A percentile compares a stretch with the other conserved stretches of the same genome.
Conservation (phyloP, 2,888 invertebrate genomes). For the Crocallis elinguaria region DNA sequence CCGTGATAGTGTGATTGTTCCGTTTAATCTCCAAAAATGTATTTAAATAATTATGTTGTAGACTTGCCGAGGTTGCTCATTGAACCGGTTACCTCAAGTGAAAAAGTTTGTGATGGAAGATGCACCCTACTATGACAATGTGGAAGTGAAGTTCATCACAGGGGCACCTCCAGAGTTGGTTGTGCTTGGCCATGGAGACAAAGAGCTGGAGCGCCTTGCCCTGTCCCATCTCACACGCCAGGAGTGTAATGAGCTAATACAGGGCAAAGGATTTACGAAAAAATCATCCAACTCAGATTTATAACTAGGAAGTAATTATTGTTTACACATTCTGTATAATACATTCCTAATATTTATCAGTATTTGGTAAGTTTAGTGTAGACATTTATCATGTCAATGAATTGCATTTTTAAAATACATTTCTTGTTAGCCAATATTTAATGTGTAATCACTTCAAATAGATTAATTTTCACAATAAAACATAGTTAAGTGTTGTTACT, state of each 20-base stretch:
- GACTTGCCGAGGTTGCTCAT: slow-evolving; percentile 89
- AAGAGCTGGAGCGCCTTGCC: slow-evolving; percentile 86
- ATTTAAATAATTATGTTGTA: slow-evolving; percentile 56
- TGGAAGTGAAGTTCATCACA: slow-evolving; percentile 87
- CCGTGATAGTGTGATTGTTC: no score
- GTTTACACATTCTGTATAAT: slow-evolving; percentile 3
- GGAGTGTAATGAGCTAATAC: slow-evolving; percentile 88
- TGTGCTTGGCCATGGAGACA: slow-evolving; percentile 81
- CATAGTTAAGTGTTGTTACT: no score
- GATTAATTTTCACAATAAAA: no score
- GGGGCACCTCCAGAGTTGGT: slow-evolving; percentile 88
- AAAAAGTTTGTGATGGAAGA: slow-evolving; percentile 88
- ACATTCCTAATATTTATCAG: background rate
- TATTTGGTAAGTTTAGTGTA: background rate
- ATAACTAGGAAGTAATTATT: slow-evolving; percentile 22
- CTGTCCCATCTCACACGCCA: slow-evolving; percentile 84
- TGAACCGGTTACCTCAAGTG: slow-evolving; percentile 87
- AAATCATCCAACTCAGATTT: slow-evolving; percentile 66
- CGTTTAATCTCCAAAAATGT: no score
- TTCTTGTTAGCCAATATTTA: background rate
- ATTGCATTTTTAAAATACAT: background rate
- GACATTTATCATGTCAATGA: background rate
- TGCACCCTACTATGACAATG: slow-evolving; percentile 85
- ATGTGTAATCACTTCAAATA: no score
- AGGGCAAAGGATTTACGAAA: slow-evolving; percentile 84